These are phyloP conservation scores for Agriopis marginaria DNA, from an alignment of 2,888 invertebrate species.

Conservation along the genomic window DNA sequence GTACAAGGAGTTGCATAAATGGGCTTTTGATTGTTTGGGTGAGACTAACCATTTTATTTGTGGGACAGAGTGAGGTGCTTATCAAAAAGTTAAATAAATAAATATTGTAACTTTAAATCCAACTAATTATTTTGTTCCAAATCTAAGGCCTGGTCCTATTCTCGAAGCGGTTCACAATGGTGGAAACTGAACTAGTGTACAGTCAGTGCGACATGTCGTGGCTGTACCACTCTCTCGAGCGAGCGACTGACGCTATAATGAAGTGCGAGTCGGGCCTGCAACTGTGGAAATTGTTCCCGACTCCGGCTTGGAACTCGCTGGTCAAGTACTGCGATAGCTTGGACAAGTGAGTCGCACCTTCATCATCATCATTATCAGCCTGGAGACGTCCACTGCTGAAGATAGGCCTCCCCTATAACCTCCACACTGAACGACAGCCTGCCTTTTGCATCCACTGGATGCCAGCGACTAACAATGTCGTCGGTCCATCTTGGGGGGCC, in stretches of 20 bases:
- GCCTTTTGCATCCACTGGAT: too few species aligned
- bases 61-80: too few species aligned
- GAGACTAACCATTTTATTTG: conserved; percentile 40
- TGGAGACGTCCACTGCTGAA: too few species aligned
- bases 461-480: too few species aligned
- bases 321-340: conserved; percentile 87
- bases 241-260: conserved; percentile 86
- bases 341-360: conserved; percentile 79
- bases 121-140: neutral
- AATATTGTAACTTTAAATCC: too few species aligned
- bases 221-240: conserved; percentile 85
- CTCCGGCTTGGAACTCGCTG: conserved; percentile 86
- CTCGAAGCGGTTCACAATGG: conserved; percentile 87
- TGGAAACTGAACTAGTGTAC: conserved; percentile 81
- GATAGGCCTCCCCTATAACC: too few species aligned
- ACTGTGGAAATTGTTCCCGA: conserved; percentile 88
- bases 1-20: conserved; percentile 87
- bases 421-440: too few species aligned
- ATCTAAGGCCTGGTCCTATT: conserved; percentile 81
- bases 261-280: conserved; percentile 89
- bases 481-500: too few species aligned
- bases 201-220: conserved; percentile 85
- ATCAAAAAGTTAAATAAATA: too few species aligned
- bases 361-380: too few species aligned
- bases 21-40: conserved; percentile 89